Base-by-base conservation (phyloP, 2,113 vertebrate genomes). In the Notothenia coriiceps region DNA sequence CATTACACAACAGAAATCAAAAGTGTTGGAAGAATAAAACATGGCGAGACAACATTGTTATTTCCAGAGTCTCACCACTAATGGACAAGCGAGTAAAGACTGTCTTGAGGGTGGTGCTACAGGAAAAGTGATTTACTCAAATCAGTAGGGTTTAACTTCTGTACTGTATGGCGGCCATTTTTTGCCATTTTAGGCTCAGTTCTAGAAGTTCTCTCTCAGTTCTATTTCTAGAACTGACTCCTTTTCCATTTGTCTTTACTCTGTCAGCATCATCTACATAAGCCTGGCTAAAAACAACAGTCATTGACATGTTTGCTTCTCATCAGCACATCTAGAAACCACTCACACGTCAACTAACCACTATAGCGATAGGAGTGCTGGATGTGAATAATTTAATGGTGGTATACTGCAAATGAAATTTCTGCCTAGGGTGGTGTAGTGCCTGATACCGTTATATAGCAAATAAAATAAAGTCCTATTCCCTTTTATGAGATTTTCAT, bases 301-400 rank as follows among this genome's bases (percentile, higher is more conserved):
- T 74, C 57, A 6, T 50, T n/a, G 64, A 81, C 50, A 63, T 1
- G n/a, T 77, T 66, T 76, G 57, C 69, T 70, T 79, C 49, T 70
- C 66, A 56, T 18, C 84, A 86, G 69, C 79, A 79, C 69, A 40
- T 59, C 22, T 83, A 77, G 59, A 88, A 84, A 90, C 89, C 87
- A 92, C 91, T 93, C 60, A 17, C 71, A 75, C 46, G 18, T 83
- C 80, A 78, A 76, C 74, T 88, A 92, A 94, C 92, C 93, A 94
- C 93, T 94, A 40, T 40, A 91, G 83, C 56, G 57, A 88, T 66
- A 74, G 67, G 51, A 90, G 80, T 82, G 79, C 67, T 89, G 87
- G 77, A 86, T 89, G 75, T 81, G 76, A 89, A 86, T 87, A 85
- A 88, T 92, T 89, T 89, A 86, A 90, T 65, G 64, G 75, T 55